A percentile compares a stretch with the other conserved stretches of the same genome.
phyloP scores from a whole-genome alignment of 1,140 invertebrate genomes.

The Drosophila nikananu region DNA sequence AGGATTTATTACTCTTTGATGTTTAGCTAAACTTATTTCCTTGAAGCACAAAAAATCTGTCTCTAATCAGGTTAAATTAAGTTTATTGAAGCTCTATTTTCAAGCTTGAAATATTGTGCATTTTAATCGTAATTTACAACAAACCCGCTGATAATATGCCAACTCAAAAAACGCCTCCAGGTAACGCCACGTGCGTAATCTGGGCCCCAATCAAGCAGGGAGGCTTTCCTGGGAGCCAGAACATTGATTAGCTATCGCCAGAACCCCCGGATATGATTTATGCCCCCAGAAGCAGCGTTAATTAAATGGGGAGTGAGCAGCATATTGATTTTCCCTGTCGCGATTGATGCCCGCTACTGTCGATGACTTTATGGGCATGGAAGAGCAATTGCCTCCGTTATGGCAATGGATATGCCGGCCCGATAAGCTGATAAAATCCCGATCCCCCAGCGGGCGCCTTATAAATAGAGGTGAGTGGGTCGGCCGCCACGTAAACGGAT shows the following conservation, averaged over 20 bases:
- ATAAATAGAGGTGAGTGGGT: slow-evolving; percentile 42
- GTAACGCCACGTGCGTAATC: slow-evolving; percentile 2
- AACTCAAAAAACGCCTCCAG: background rate
- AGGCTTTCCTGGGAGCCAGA: background rate
- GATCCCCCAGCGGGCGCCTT: background rate
- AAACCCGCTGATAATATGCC: background rate
- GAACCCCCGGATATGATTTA: slow-evolving; percentile 36
- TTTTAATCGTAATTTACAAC: background rate
- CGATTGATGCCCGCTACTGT: slow-evolving; percentile 42
- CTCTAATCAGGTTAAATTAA: background rate
- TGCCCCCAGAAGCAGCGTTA: slow-evolving; percentile 29
- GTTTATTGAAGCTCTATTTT: background rate
- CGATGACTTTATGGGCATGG: slow-evolving; percentile 41
- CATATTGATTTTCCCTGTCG: slow-evolving; percentile 48
- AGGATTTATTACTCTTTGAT: background rate
- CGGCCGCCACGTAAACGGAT: slow-evolving; percentile 35
- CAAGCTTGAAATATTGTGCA: no score
- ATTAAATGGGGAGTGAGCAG: slow-evolving; percentile 46
- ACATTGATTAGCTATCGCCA: slow-evolving; percentile 37
- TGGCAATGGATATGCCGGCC: slow-evolving; percentile 18
- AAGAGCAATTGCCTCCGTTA: slow-evolving; percentile 11
- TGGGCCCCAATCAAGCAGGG: background rate
- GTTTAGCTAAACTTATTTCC: background rate
- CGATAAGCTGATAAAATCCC: slow-evolving; percentile 47
- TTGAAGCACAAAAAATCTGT: background rate